These are phyloP conservation scores for Esox masquinongy DNA, from an alignment of 2,797 vertebrate species.

Conservation along the genomic window DNA sequence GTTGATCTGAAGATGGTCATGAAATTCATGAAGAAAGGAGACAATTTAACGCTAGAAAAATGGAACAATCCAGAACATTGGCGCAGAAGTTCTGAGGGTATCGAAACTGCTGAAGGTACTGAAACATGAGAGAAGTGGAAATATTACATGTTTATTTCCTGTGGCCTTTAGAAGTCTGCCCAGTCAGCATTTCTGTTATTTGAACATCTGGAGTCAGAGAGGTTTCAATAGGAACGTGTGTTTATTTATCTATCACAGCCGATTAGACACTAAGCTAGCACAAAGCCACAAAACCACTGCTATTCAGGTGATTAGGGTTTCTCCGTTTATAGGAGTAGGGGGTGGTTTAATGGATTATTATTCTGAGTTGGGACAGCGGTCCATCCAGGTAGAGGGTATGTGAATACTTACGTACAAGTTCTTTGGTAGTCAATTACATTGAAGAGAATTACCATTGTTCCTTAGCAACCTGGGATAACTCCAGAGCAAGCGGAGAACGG, in stretches of 20 bases:
- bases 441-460: neutral
- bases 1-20: no score
- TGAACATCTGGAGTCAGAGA: conserved; percentile 4
- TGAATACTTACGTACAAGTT: neutral
- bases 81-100: neutral
- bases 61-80: neutral
- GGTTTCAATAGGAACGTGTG: neutral
- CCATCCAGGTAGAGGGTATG: neutral
- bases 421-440: neutral
- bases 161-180: neutral
- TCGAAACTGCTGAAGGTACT: neutral
- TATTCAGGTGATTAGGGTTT: neutral
- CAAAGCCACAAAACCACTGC: neutral
- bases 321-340: neutral
- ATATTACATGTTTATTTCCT: neutral
- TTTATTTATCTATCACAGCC: neutral
- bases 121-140: neutral
- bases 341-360: neutral
- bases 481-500: neutral
- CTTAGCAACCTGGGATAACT: neutral
- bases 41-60: neutral
- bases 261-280: neutral
- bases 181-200: neutral
- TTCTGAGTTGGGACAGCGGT: neutral
- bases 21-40: no score